Conservation (phyloP, 2,888 invertebrate species). For the Oscheius sp. region DNA sequence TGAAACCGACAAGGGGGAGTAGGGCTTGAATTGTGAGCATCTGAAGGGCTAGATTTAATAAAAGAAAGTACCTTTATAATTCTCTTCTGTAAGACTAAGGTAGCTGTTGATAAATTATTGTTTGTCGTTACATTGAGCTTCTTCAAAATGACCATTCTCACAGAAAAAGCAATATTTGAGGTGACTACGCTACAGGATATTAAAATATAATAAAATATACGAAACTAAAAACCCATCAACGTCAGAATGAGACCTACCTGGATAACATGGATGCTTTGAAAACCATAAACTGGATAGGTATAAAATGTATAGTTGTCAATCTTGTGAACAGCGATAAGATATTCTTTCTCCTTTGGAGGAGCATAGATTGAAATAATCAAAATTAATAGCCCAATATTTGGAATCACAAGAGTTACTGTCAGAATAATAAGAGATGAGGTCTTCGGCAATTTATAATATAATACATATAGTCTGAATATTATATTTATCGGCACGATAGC, state of each 20-base stretch:
- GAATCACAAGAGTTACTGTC: not conserved
- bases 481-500: constrained; percentile 23
- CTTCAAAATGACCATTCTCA: constrained; percentile 6
- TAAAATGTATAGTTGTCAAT: constrained; percentile 13
- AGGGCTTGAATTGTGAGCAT: constrained; percentile 15
- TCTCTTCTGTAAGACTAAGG: not conserved
- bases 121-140: constrained; percentile 1
- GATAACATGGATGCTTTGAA: not conserved
- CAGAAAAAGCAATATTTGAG: not conserved
- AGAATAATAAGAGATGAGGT: not conserved
- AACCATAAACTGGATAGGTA: constrained; percentile 18
- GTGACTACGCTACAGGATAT: constrained; percentile 1
- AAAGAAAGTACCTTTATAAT: constrained; percentile 2
- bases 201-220: constrained; percentile 1
- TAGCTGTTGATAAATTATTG: not conserved
- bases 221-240: constrained; percentile 4
- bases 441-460: not conserved
- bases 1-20: constrained; percentile 3
- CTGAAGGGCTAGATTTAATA: not conserved
- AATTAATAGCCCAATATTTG: constrained; percentile 9
- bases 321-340: not conserved
- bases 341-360: constrained; percentile 6
- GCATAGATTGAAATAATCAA: constrained; percentile 8
- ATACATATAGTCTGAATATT: not conserved
- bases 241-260: not conserved